A percentile compares a stretch with the other conserved stretches of the same genome.
phyloP scores from a whole-genome alignment of 2,888 invertebrate species.

The Coleophora flavipennella region DNA sequence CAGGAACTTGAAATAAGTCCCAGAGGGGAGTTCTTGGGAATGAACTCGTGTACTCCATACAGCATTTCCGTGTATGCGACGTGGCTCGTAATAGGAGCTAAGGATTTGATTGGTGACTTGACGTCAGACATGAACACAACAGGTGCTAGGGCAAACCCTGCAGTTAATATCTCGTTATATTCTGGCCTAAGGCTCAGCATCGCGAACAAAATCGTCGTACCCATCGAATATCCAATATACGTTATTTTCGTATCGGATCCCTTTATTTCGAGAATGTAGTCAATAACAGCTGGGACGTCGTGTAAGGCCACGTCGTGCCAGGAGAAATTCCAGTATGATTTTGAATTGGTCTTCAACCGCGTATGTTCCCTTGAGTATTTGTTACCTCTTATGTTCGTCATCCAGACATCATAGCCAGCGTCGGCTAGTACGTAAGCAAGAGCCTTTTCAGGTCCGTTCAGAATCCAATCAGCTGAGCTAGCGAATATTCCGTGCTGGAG shows the following conservation, averaged over 20 bases:
- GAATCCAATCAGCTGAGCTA: slow-evolving; percentile 85
- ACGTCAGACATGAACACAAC: slow-evolving; percentile 77
- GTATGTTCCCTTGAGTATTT: slow-evolving; percentile 79
- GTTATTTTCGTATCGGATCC: slow-evolving; percentile 48
- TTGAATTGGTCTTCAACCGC: slow-evolving; percentile 63
- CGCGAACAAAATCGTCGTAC: slow-evolving; percentile 83
- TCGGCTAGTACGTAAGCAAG: slow-evolving; percentile 79
- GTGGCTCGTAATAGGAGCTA: slow-evolving; percentile 76
- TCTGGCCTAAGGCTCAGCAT: slow-evolving; percentile 78
- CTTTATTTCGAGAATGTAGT: slow-evolving; percentile 67
- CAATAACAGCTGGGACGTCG: slow-evolving; percentile 89
- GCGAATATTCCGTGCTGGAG: slow-evolving; percentile 87
- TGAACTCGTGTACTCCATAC: slow-evolving; percentile 79
- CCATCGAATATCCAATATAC: slow-evolving; percentile 95
- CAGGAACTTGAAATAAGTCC: slow-evolving; percentile 74
- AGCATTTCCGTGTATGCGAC: slow-evolving; percentile 73
- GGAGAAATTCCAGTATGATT: slow-evolving; percentile 81
- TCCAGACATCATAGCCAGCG: slow-evolving; percentile 84
- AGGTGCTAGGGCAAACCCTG: slow-evolving; percentile 79
- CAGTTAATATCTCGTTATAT: slow-evolving; percentile 75
- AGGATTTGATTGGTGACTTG: slow-evolving; percentile 75
- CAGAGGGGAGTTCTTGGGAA: slow-evolving; percentile 76
- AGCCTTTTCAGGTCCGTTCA: slow-evolving; percentile 77
- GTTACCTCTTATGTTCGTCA: slow-evolving; percentile 88
- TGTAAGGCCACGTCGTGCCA: slow-evolving; percentile 91